Evolutionary conservation across 2,888 invertebrate genomes (phyloP), one percentile per base, ranked within the genome.

Genomic region (Diloba caeruleocephala): DNA sequence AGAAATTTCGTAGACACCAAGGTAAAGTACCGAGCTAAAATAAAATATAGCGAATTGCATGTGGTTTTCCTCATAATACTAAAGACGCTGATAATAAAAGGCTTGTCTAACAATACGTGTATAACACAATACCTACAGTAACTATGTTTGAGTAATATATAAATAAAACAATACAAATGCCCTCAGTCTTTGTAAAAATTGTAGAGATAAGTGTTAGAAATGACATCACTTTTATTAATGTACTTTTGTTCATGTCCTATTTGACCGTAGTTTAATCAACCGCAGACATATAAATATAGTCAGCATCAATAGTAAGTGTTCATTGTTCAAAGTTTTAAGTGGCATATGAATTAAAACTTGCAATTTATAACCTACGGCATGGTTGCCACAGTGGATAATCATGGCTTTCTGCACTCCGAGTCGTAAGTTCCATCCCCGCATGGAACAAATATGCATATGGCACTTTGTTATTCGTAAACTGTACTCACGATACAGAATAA

Each of bases 31-130:
- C 46, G 17, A 31, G 7, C 7, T 14, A 21, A 23, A 41, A 39
- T 37, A n/a, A 29, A 29, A 9, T 17, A 6, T 5, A 12, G 10
- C 29, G n/a, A n/a, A n/a, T 25, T 26, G 29, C 14, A 5, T 23
- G 37, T 2, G 34, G 49, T 65, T 65, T 66, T 66, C 64, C 64
- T 66, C 6, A 36, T 3, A 10, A 23, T 42, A 51, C 57, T 49
- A 38, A 60, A 64, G 46, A 48, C 34, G 60, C 60, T 32, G 10
- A n/a, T n/a, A n/a, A 28, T 32, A 26, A 43, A 44, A 10, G 14
- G 19, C 4, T 10, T 25, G 13, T 8, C 9, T 33, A 34, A 33
- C 14, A 3, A 45, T 14, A n/a, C n/a, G n/a, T n/a, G n/a, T n/a
- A n/a, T n/a, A n/a, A n/a, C n/a, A 48, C 33, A 39, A 38, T 15